Evolutionary conservation across 2,888 invertebrate genomes (phyloP).

Genomic region (Drosophila monieri): DNA sequence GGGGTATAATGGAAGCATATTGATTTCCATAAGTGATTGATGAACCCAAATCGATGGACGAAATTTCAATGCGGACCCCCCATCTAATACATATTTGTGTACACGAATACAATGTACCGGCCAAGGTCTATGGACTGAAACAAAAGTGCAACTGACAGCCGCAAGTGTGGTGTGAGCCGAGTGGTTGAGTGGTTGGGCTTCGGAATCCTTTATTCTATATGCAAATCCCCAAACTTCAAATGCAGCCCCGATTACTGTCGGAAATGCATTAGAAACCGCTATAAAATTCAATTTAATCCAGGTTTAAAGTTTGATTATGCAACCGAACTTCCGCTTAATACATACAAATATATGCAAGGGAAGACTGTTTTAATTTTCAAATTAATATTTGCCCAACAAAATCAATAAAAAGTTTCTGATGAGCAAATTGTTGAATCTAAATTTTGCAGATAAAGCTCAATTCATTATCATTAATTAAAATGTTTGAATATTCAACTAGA

Average conservation of each 20-base stretch:
- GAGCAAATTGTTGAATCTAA: background rate
- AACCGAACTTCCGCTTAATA: background rate
- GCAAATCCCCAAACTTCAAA: constrained; percentile 49
- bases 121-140: constrained; percentile 38
- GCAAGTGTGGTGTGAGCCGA: constrained; percentile 2
- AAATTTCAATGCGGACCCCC: constrained; percentile 14
- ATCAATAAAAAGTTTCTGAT: background rate
- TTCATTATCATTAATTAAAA: background rate
- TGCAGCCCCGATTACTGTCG: constrained; percentile 27
- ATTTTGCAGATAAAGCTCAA: background rate
- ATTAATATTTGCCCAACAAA: background rate
- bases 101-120: background rate
- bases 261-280: constrained; percentile 38
- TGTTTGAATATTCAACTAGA: background rate
- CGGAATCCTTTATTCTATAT: constrained; percentile 40
- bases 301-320: constrained; percentile 8
- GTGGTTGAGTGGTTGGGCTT: constrained; percentile 15
- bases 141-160: constrained; percentile 51
- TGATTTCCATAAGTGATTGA: constrained; percentile 53
- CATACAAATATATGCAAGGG: background rate
- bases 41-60: constrained; percentile 33
- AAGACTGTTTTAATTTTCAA: background rate
- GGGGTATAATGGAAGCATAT: constrained; percentile 39
- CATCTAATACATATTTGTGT: constrained; percentile 23
- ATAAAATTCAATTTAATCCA: constrained; percentile 45